These are phyloP conservation scores for Oncorhynchus gorbuscha DNA, from an alignment of 2,113 vertebrate genomes.

Conservation along the genomic window DNA sequence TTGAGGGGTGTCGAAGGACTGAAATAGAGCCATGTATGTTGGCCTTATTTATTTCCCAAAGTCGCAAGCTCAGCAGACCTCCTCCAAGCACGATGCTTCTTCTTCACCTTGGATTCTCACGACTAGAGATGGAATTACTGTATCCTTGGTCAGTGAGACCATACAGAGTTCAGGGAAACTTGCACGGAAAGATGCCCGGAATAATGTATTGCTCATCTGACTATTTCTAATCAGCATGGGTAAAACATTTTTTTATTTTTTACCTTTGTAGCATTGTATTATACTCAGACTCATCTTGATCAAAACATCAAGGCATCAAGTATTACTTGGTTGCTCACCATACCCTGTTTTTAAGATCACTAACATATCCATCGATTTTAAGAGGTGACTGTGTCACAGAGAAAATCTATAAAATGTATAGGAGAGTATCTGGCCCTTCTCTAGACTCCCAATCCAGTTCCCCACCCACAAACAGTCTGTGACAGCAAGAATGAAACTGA, in stretches of 20 bases:
- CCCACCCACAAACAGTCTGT: background rate
- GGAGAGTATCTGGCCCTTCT: background rate
- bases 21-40: background rate
- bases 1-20: background rate
- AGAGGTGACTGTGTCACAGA: background rate
- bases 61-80: slow-evolving; percentile 1
- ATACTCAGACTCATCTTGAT: background rate
- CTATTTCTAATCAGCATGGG: background rate
- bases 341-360: slow-evolving; percentile 17
- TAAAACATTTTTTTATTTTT: background rate
- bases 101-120: background rate
- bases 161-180: background rate
- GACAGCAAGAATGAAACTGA: background rate
- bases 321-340: slow-evolving; percentile 28
- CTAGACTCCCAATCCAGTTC: background rate
- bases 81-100: background rate
- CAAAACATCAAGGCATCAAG: slow-evolving; percentile 14
- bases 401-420: background rate
- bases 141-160: background rate
- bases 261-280: background rate
- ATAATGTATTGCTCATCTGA: background rate
- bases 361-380: background rate
- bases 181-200: background rate
- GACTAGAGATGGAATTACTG: background rate
- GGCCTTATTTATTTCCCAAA: slow-evolving; percentile 6